phyloP scores from a whole-genome alignment of 2,888 invertebrate genomes.

The Temnothorax rugatulus region DNA sequence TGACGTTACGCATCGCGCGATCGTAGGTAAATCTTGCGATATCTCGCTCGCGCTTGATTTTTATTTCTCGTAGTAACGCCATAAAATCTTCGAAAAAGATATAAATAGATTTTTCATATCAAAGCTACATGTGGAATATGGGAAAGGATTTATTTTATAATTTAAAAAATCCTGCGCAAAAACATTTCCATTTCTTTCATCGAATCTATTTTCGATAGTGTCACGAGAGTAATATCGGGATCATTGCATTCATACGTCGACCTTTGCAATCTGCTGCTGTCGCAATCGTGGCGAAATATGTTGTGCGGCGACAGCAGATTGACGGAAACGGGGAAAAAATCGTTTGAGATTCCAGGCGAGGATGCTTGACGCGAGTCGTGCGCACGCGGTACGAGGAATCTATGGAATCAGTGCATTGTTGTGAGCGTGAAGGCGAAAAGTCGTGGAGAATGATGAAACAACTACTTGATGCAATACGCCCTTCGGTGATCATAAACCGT shows the following conservation, averaged over 20 bases:
- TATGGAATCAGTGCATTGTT: slow-evolving; percentile 69
- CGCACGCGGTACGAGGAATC: slow-evolving; percentile 54
- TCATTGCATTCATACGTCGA: slow-evolving; percentile 37
- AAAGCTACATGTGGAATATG: not conserved
- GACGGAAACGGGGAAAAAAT: slow-evolving; percentile 67
- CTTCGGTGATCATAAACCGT: slow-evolving; percentile 66
- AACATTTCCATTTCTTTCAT: slow-evolving; percentile 19
- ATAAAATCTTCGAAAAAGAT: not conserved
- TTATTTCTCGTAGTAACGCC: not conserved
- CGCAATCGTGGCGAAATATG: slow-evolving; percentile 61
- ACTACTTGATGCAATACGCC: slow-evolving; percentile 68
- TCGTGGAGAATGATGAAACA: slow-evolving; percentile 65
- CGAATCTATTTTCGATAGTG: slow-evolving; percentile 22
- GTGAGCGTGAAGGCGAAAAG: slow-evolving; percentile 59
- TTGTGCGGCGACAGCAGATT: slow-evolving; percentile 60
- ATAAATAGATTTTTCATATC: not conserved
- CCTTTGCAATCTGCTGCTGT: slow-evolving; percentile 63
- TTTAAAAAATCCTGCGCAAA: not conserved
- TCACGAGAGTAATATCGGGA: slow-evolving; percentile 51
- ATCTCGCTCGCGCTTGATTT: slow-evolving; percentile 52
- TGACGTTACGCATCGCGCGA: slow-evolving; percentile 78
- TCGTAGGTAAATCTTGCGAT: slow-evolving; percentile 66
- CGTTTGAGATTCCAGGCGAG: slow-evolving; percentile 66
- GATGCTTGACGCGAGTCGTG: slow-evolving; percentile 14
- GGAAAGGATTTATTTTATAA: not conserved